phyloP scores from a whole-genome alignment of 2,888 invertebrate species.

The Acronicta psi region DNA sequence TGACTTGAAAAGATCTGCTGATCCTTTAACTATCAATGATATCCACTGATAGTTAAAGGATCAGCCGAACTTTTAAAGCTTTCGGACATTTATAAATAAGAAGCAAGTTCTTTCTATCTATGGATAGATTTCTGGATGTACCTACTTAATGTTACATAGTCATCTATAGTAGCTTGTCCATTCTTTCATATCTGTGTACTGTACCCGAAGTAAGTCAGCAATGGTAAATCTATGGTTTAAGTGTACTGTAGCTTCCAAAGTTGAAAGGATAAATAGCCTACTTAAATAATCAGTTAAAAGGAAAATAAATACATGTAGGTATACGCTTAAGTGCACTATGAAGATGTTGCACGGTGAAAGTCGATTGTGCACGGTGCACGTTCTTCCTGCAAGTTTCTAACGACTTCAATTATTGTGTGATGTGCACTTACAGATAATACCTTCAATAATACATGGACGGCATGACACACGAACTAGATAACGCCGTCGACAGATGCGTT shows the following conservation, averaged over 20 bases:
- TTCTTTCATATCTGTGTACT: no score
- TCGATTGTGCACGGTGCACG: constrained; percentile 41
- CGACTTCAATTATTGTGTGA: constrained; percentile 35
- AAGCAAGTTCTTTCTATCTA: no score
- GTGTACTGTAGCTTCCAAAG: not conserved
- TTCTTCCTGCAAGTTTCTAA: constrained; percentile 54
- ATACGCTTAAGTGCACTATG: constrained; percentile 30
- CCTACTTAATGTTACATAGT: no score
- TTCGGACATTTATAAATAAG: no score
- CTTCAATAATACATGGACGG: not conserved
- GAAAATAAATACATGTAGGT: constrained; percentile 26
- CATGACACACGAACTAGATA: not conserved
- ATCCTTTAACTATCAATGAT: no score
- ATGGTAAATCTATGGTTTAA: not conserved
- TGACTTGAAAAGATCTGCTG: no score
- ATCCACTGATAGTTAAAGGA: no score
- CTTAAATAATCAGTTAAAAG: constrained; percentile 20
- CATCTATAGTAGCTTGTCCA: no score
- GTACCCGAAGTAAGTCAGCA: not conserved
- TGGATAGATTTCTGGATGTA: no score
- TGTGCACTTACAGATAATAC: constrained; percentile 7
- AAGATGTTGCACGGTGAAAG: constrained; percentile 53
- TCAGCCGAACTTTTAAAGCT: no score
- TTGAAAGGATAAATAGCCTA: constrained; percentile 6
- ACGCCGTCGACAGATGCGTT: no score